Conservation (phyloP, 30 jellyfish, hydroid and myxozoan species). For the Pseudorhiza aurosa region DNA sequence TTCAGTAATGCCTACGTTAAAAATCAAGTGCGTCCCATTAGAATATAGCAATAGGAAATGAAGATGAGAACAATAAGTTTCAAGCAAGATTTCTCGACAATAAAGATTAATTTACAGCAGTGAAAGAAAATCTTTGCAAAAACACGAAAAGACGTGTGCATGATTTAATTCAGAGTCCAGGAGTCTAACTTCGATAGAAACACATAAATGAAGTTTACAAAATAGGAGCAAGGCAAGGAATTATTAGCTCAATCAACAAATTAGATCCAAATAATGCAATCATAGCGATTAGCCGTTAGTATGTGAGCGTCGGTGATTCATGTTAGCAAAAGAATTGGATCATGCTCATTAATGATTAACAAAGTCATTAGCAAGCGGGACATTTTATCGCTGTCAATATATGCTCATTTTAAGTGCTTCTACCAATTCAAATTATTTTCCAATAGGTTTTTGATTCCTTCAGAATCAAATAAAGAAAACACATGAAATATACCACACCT, state of each 20-base stretch:
- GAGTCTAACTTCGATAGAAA: slow-evolving; percentile 48
- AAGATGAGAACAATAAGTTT: slow-evolving; percentile 4
- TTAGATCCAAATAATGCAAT: slow-evolving; percentile 24
- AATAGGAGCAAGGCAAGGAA: slow-evolving; percentile 28
- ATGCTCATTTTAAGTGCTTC: slow-evolving; percentile 50
- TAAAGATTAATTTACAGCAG: neutral
- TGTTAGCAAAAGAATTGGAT: slow-evolving; percentile 58
- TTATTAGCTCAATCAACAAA: slow-evolving; percentile 51
- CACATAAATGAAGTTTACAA: slow-evolving; percentile 29
- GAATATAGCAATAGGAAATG: neutral
- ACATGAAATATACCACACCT: slow-evolving; percentile 40
- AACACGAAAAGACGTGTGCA: slow-evolving; percentile 17
- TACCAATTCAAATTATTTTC: slow-evolving; percentile 41
- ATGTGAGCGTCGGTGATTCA: slow-evolving; percentile 60
- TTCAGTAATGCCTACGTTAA: neutral
- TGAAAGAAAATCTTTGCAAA: slow-evolving; percentile 25
- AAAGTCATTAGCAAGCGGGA: slow-evolving; percentile 53
- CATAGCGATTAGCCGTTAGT: slow-evolving; percentile 52
- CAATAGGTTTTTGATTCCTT: slow-evolving; percentile 41
- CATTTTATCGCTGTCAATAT: slow-evolving; percentile 65
- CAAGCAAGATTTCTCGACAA: slow-evolving; percentile 13
- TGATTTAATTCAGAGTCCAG: slow-evolving; percentile 52
- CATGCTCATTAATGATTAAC: slow-evolving; percentile 39
- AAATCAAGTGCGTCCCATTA: neutral
- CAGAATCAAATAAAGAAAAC: slow-evolving; percentile 52